A percentile compares a stretch with the other conserved stretches of the same genome.
Evolutionary conservation across 2,113 vertebrate species (phyloP).

Genomic region (Apodemus sylvaticus): DNA sequence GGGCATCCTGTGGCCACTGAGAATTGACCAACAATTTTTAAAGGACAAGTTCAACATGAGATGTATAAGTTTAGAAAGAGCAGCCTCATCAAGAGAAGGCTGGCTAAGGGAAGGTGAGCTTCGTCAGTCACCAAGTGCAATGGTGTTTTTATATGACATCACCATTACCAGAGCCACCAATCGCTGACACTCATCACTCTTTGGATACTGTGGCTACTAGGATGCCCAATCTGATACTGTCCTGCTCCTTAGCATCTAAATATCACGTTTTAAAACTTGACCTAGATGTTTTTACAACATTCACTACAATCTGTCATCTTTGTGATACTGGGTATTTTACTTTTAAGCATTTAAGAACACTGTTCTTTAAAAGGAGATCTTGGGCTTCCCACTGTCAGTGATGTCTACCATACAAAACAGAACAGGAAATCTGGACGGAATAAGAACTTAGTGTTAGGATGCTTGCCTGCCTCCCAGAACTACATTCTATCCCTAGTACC

Average conservation of each 20-base stretch:
- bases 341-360: constrained; percentile 29
- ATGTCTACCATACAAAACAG: not conserved
- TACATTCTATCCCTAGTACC: not conserved
- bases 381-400: not conserved
- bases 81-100: not conserved
- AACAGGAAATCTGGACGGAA: not conserved
- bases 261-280: not conserved
- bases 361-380: constrained; percentile 6
- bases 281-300: not conserved
- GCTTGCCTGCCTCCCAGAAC: not conserved
- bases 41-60: not conserved
- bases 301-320: not conserved
- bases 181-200: not conserved
- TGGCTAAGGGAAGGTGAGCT: not conserved
- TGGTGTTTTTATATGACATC: not conserved
- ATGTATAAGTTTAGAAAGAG: not conserved
- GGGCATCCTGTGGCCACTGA: not conserved
- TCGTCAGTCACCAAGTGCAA: not conserved
- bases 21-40: not conserved
- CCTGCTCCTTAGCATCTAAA: not conserved
- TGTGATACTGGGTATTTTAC: not conserved
- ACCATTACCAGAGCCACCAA: not conserved
- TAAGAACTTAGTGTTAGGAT: too few species aligned
- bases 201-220: not conserved
- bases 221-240: not conserved